phyloP scores from a whole-genome alignment of 2,888 invertebrate genomes.

The Dicycla oo region DNA sequence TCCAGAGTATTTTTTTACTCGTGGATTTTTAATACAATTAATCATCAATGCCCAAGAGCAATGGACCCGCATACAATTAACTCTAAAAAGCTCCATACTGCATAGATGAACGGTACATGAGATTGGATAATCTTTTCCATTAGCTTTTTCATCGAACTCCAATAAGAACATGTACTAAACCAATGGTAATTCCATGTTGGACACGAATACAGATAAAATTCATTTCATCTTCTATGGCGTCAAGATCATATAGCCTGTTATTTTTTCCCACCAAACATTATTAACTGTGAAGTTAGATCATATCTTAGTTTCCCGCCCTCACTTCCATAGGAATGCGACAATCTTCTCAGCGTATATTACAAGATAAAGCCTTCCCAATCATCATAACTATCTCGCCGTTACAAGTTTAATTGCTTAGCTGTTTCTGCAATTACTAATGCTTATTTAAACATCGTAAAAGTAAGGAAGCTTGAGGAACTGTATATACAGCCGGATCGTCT shows the following conservation, averaged over 20 bases:
- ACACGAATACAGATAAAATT: not conserved
- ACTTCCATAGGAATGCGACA: conserved; percentile 22
- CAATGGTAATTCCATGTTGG: no score
- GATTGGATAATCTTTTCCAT: conserved; percentile 20
- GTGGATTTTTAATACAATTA: no score
- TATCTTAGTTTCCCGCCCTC: conserved; percentile 15
- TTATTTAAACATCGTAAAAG: not conserved
- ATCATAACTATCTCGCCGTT: conserved; percentile 17
- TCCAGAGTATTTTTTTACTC: no score
- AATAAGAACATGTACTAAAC: no score
- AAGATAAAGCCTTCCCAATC: conserved; percentile 16
- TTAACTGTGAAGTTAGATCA: conserved; percentile 4
- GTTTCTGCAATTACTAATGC: conserved; percentile 4
- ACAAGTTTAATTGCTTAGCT: not conserved
- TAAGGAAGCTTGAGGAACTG: not conserved
- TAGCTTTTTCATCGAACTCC: conserved; percentile 29
- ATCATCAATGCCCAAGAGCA: no score
- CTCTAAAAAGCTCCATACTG: not conserved
- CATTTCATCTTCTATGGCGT: not conserved
- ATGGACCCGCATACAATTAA: no score
- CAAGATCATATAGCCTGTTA: not conserved
- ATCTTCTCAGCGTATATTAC: not conserved
- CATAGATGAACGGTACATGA: not conserved
- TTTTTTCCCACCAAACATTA: conserved; percentile 18
- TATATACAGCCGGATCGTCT: not conserved